Base-by-base conservation (phyloP, 2,888 invertebrate genomes). In the Pristionchus mayeri region DNA sequence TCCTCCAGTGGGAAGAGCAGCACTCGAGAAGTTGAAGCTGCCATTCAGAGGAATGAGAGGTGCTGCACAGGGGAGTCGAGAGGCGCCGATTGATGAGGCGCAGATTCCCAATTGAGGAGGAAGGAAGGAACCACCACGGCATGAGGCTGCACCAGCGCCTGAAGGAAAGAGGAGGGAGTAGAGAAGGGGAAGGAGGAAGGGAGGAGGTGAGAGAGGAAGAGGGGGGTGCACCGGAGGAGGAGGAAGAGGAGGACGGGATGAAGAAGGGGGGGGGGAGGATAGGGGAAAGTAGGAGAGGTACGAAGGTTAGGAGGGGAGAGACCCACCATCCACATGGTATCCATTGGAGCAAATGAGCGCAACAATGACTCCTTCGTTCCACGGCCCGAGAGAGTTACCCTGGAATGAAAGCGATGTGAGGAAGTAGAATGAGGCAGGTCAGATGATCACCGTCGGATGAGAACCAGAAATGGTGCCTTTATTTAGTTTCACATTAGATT, bases 131-230 rank as follows among this genome's bases (percentile, higher is more conserved):
- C 82, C 82, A 48, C 50, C 30, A 18, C 50, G 63, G 67, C 82
- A 82, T 9, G 63, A 67, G 16, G 67, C 82, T 13, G 82, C 82
- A 18, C 67, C 82, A n/a, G 82, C 44, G 11, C 82, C 82, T 82
- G 18, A 40, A 37, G 27, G 13, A 13, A 30, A 50, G 50, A 52
- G 30, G 16, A 75, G 3, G 18, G 9, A 63, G 9, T 54, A n/a
- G 27, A 11, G 27, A 63, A 63, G 18, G 13, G 27, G 9, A 27
- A 63, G n/a, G 24, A 63, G 11, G 9, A 63, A 63, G 27, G 24
- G 34, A 11, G 21, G 54, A 44, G 11, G 21, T 71, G 30, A 71
- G 27, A 44, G 54, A 54, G 21, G n/a, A 54, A n/a, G 30, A 76
- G n/a, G 21, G 44, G 6, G n/a, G 24, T 27, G 11, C 4, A 63